These are phyloP conservation scores for Nephila pilipes DNA, from an alignment of 1,140 invertebrate genomes.

Conservation along the genomic window DNA sequence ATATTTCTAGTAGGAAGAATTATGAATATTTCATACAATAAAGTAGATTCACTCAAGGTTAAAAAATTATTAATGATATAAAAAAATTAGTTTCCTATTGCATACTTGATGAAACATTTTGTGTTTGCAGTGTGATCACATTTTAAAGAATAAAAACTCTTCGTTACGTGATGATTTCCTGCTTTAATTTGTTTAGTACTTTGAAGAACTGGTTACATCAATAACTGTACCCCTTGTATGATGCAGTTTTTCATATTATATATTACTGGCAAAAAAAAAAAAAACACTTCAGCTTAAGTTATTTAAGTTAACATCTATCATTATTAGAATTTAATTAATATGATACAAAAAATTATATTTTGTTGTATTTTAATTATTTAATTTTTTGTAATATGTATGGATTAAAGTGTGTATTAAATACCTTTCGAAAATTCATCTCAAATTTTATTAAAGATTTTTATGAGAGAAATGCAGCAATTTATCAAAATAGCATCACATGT, in stretches of 20 bases:
- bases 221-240: not conserved
- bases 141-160: not conserved
- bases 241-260: not conserved
- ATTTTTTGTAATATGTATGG: no score
- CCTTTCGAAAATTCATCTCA: no score
- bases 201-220: not conserved
- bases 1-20: not conserved
- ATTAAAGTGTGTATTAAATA: no score
- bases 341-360: no score
- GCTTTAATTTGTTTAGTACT: not conserved
- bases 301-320: no score
- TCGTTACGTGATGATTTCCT: not conserved
- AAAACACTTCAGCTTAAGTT: no score
- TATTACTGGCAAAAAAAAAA: no score
- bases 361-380: no score
- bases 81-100: not conserved
- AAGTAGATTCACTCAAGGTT: conserved; percentile 20
- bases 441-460: no score
- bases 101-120: conserved; percentile 1
- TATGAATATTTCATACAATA: not conserved
- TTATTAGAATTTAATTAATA: no score
- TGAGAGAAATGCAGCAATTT: no score
- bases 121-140: not conserved
- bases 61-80: not conserved
- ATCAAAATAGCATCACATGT: no score